Evolutionary conservation across 2,797 vertebrate genomes (phyloP).

Genomic region (Mallotus villosus): DNA sequence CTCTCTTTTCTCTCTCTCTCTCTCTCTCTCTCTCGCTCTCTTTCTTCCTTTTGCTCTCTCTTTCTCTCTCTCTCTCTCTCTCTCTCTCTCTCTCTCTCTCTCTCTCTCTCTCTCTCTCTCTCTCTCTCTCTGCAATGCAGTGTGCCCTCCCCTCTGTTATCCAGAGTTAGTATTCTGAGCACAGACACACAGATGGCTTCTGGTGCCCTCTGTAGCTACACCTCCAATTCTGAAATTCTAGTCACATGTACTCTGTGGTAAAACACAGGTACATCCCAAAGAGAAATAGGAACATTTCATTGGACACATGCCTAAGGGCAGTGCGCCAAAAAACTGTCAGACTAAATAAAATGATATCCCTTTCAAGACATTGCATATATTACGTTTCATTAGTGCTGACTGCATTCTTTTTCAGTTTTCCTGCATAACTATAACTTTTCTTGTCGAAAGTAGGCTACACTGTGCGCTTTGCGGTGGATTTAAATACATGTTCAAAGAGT

Average conservation of each 20-base stretch:
- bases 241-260: conserved; percentile 12
- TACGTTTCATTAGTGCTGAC: background rate
- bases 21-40: background rate
- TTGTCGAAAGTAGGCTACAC: background rate
- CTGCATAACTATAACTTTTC: background rate
- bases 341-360: background rate
- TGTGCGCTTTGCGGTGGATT: background rate
- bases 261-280: background rate
- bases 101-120: conserved; percentile 1
- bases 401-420: no score
- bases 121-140: conserved; percentile 63
- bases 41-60: conserved; percentile 3
- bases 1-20: background rate
- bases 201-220: conserved; percentile 20
- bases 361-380: background rate
- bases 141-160: conserved; percentile 23
- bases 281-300: background rate
- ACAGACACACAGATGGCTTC: conserved; percentile 40
- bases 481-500: background rate
- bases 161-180: conserved; percentile 63
- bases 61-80: background rate
- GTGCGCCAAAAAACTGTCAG: background rate
- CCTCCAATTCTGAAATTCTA: conserved; percentile 28
- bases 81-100: background rate
- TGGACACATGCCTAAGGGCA: background rate